These are phyloP conservation scores for Nyctibius grandis DNA, from an alignment of 2,797 vertebrate genomes.

Conservation along the genomic window DNA sequence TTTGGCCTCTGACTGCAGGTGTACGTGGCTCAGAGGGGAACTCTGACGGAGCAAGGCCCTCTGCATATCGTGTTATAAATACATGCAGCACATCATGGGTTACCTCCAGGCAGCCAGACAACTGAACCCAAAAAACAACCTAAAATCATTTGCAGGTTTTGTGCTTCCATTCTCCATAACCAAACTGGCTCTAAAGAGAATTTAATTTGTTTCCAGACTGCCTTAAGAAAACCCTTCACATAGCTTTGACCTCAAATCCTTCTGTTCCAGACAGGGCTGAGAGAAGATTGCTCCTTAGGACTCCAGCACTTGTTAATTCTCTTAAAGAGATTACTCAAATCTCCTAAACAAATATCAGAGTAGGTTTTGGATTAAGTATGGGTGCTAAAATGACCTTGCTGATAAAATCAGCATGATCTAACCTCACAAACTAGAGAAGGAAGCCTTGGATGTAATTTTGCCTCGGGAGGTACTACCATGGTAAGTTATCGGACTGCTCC, in stretches of 20 bases:
- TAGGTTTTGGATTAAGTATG: slow-evolving; percentile 22
- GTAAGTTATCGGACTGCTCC: neutral
- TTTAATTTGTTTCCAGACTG: neutral
- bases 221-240: neutral
- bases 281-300: slow-evolving; percentile 1
- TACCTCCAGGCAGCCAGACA: neutral
- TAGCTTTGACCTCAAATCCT: slow-evolving; percentile 19
- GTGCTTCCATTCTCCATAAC: neutral
- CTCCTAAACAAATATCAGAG: slow-evolving; percentile 47
- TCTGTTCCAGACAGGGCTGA: neutral
- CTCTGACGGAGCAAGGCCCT: neutral
- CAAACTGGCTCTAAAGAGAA: neutral
- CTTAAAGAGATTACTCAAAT: slow-evolving; percentile 62
- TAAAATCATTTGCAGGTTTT: neutral
- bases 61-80: rapidly evolving
- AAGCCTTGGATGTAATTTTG: neutral
- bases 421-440: neutral
- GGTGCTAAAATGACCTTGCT: slow-evolving; percentile 39
- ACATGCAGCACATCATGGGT: too few relatives aligned
- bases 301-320: slow-evolving; percentile 36
- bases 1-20: neutral
- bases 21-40: neutral
- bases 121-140: neutral
- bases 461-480: neutral
- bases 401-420: slow-evolving; percentile 1